phyloP scores from a whole-genome alignment of 2,797 vertebrate species.

The Pygocentrus nattereri region DNA sequence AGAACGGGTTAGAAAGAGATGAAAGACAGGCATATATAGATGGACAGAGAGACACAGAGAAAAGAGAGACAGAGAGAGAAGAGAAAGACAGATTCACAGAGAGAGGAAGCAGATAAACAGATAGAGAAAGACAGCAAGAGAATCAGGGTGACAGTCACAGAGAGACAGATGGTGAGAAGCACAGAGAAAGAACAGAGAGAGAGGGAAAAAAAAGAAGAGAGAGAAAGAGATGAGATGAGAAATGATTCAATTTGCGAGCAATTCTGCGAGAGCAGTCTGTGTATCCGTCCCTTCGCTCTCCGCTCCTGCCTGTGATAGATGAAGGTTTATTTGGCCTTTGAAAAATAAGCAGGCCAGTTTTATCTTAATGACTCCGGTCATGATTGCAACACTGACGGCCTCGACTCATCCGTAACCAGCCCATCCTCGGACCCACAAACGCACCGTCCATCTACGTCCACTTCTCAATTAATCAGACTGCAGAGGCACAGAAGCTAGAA shows the following conservation, averaged over 20 bases:
- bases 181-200: slow-evolving; percentile 58
- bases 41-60: slow-evolving; percentile 3
- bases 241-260: slow-evolving; percentile 49
- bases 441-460: background rate
- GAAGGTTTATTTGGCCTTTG: slow-evolving; percentile 39
- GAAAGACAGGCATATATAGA: background rate
- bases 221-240: slow-evolving; percentile 57
- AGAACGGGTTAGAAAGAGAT: background rate
- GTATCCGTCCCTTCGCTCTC: slow-evolving; percentile 28
- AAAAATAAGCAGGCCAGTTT: slow-evolving; percentile 33
- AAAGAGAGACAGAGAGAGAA: background rate
- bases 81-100: slow-evolving; percentile 10
- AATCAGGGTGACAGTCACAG: background rate
- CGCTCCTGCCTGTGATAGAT: slow-evolving; percentile 4
- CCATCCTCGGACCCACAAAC: background rate
- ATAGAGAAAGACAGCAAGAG: background rate
- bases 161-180: slow-evolving; percentile 17
- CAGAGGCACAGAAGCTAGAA: background rate
- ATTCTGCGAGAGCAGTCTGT: slow-evolving; percentile 7
- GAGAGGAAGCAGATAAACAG: too few relatives aligned
- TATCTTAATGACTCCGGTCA: slow-evolving; percentile 38
- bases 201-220: slow-evolving; percentile 44
- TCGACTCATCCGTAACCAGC: slow-evolving; percentile 2
- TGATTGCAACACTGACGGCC: slow-evolving; percentile 31
- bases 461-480: slow-evolving; percentile 1